phyloP scores from a whole-genome alignment of 2,113 vertebrate species.

The Semicossyphus pulcher region DNA sequence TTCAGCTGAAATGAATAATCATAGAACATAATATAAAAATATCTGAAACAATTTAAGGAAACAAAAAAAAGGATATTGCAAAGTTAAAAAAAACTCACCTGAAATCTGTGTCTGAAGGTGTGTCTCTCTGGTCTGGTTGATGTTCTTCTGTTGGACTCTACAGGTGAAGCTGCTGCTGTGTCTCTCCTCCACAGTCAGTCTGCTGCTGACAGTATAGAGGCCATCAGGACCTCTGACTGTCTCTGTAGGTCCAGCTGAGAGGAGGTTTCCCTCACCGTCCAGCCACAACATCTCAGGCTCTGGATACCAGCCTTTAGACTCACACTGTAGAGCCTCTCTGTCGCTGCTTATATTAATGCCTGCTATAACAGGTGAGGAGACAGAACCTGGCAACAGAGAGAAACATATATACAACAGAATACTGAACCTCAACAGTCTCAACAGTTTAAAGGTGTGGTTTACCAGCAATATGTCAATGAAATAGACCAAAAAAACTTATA shows the following conservation, averaged over 20 bases:
- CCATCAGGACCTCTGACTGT: slow-evolving; percentile 14
- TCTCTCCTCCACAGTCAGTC: slow-evolving; percentile 13
- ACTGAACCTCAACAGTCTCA: too few species aligned
- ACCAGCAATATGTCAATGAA: not conserved
- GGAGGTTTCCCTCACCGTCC: not conserved
- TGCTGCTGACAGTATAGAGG: slow-evolving; percentile 22
- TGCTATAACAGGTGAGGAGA: not conserved
- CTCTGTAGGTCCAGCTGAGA: not conserved
- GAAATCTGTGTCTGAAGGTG: accelerated
- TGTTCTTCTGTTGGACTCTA: slow-evolving; percentile 12
- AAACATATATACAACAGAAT: too few species aligned
- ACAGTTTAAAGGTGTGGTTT: not conserved
- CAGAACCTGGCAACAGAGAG: not conserved
- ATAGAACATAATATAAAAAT: too few species aligned
- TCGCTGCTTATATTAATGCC: not conserved
- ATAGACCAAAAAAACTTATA: too few species aligned
- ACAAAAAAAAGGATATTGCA: too few species aligned
- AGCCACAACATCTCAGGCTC: not conserved
- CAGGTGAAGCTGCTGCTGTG: slow-evolving; percentile 11
- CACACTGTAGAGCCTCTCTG: not conserved
- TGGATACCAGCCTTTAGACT: not conserved
- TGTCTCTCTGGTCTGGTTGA: slow-evolving; percentile 3
- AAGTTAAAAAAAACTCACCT: too few species aligned
- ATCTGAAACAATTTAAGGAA: too few species aligned
- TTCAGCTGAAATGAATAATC: too few species aligned